These are phyloP conservation scores for Coelogynopora nodosa DNA, from an alignment of 2,888 invertebrate genomes.

Conservation along the genomic window DNA sequence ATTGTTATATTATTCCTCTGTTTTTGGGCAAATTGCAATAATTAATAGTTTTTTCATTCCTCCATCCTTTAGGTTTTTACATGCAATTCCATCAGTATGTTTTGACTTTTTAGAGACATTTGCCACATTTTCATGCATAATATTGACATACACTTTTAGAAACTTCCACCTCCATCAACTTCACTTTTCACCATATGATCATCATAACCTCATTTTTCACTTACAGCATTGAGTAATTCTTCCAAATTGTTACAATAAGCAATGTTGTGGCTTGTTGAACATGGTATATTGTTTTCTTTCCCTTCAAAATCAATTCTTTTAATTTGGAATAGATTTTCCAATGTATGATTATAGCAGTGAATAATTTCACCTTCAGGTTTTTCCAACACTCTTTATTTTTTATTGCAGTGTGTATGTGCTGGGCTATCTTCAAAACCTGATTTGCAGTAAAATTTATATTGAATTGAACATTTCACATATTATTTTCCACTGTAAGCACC, in stretches of 20 bases:
- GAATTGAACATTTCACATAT: not conserved
- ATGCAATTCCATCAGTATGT: constrained; percentile 31
- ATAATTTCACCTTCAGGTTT: not conserved
- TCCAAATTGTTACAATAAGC: not conserved
- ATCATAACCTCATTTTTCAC: not conserved
- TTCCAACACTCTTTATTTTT: not conserved
- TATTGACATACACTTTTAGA: not conserved
- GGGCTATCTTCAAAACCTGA: not conserved
- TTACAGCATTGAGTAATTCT: not conserved
- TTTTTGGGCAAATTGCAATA: constrained; percentile 18
- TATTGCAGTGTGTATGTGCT: not conserved
- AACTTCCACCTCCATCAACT: not conserved
- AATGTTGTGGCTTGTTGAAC: not conserved
- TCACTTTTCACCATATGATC: not conserved
- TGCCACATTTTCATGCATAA: not conserved
- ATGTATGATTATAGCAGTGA: not conserved
- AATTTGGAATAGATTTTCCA: not conserved
- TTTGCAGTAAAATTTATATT: not conserved
- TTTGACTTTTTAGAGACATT: not conserved
- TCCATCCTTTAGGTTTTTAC: not conserved
- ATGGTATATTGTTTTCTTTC: not conserved
- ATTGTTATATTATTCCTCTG: constrained; percentile 5
- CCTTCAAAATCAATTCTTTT: not conserved
- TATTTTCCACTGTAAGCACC: not conserved
- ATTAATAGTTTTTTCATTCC: constrained; percentile 23